A percentile compares a stretch with the other conserved stretches of the same genome.
These are phyloP conservation scores for Oryzias javanicus DNA, from an alignment of 2,113 vertebrate species.

Conservation along the genomic window DNA sequence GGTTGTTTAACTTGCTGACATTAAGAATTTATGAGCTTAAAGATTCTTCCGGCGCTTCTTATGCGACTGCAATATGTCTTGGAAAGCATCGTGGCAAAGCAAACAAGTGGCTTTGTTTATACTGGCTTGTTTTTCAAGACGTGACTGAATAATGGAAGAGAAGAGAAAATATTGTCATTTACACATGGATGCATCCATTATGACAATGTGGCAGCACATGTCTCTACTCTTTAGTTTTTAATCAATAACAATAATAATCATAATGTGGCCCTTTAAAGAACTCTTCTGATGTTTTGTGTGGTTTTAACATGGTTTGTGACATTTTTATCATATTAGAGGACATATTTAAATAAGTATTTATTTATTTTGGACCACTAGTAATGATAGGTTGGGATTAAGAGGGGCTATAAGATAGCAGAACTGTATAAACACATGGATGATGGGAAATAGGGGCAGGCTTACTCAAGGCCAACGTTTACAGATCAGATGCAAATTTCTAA, in stretches of 20 bases:
- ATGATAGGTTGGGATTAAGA: too few species aligned
- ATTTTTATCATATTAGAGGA: too few species aligned
- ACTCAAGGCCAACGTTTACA: too few species aligned
- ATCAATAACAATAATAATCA: background rate
- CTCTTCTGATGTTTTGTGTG: too few species aligned
- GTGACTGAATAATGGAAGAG: constrained; percentile 17
- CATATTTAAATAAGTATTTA: too few species aligned
- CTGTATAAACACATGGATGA: too few species aligned
- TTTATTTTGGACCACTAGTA: too few species aligned
- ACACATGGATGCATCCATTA: background rate
- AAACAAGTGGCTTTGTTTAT: constrained; percentile 55
- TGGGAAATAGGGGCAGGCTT: too few species aligned
- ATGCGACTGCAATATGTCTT: constrained; percentile 34
- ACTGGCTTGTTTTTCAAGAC: constrained; percentile 41
- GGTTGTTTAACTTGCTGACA: constrained; percentile 64
- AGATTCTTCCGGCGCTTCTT: constrained; percentile 33
- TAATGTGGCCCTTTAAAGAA: background rate
- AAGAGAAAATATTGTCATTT: constrained; percentile 2
- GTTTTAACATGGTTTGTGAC: too few species aligned
- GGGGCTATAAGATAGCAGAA: too few species aligned
- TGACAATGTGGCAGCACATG: background rate
- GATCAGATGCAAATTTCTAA: too few species aligned
- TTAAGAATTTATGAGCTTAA: constrained; percentile 71
- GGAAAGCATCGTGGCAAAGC: constrained; percentile 33
- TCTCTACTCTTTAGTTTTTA: background rate